Evolutionary conservation across 2,797 vertebrate genomes (phyloP).

Genomic region (Propithecus deckenii): DNA sequence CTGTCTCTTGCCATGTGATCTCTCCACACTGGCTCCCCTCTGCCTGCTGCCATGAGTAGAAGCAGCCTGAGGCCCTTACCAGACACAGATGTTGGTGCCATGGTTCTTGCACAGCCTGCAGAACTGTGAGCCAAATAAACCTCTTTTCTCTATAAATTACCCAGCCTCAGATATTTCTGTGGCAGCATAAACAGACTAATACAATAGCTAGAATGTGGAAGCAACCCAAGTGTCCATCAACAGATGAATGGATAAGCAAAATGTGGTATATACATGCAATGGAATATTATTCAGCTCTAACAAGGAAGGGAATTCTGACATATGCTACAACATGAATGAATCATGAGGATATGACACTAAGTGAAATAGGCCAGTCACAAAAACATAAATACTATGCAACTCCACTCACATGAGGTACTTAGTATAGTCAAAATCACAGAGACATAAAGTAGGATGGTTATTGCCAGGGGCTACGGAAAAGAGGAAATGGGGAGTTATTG

Average conservation of each 20-base stretch:
- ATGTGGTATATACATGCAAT: not conserved
- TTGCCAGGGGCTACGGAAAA: not conserved
- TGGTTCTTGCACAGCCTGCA: not conserved
- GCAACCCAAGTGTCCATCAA: not conserved
- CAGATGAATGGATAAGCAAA: not conserved
- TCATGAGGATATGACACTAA: not conserved
- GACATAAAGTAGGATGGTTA: not conserved
- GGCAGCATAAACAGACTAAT: not conserved
- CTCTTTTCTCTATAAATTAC: not conserved
- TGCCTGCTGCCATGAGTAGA: not conserved
- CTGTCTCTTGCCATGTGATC: not conserved
- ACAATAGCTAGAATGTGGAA: not conserved
- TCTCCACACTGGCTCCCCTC: not conserved
- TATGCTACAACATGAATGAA: not conserved
- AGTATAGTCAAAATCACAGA: not conserved
- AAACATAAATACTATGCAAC: not conserved
- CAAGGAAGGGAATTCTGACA: not conserved
- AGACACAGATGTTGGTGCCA: not conserved
- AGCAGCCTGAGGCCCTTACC: not conserved
- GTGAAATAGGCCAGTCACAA: not conserved
- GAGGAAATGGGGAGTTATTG: not conserved
- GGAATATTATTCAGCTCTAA: not conserved
- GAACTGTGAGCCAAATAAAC: not conserved
- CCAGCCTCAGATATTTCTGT: not conserved
- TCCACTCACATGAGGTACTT: not conserved